Conservation (phyloP, 2,113 vertebrate species). For the Fulica atra region DNA sequence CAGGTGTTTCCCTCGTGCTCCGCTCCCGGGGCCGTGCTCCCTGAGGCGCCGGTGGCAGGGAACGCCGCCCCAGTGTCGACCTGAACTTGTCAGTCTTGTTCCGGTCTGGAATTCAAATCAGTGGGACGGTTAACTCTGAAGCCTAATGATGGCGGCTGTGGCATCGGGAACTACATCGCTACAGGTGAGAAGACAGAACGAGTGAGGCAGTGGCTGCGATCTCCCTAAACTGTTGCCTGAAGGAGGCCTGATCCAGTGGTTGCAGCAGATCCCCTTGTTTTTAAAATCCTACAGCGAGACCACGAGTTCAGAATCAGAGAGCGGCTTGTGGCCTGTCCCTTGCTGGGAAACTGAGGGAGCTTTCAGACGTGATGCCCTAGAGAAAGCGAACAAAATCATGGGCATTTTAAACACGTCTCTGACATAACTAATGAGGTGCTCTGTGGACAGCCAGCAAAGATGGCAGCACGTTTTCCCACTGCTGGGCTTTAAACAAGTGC, state of each 20-base stretch:
- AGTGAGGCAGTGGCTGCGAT: background rate
- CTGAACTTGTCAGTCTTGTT: background rate
- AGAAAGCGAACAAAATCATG: background rate
- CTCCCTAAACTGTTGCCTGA: background rate
- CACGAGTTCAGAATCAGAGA: background rate
- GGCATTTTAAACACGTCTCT: accelerated
- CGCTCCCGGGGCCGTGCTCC: accelerated
- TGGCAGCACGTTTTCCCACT: background rate
- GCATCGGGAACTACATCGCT: background rate
- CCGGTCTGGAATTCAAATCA: background rate
- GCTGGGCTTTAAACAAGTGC: background rate
- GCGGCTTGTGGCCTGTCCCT: background rate
- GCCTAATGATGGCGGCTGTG: background rate
- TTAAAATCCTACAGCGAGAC: background rate
- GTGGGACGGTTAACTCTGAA: background rate
- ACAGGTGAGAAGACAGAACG: background rate
- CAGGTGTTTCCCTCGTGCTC: background rate
- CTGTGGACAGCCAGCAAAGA: background rate
- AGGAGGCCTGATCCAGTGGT: background rate
- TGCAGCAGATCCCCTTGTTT: background rate
- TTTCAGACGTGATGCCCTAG: background rate
- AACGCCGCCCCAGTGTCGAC: accelerated
- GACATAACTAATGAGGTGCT: background rate
- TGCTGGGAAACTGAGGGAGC: background rate
- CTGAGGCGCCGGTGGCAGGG: accelerated